Percentiles rank a stretch among this genome's conserved stretches.
phyloP scores from a whole-genome alignment of 2,797 vertebrate genomes.

The Schizopygopsis malacanthus region DNA sequence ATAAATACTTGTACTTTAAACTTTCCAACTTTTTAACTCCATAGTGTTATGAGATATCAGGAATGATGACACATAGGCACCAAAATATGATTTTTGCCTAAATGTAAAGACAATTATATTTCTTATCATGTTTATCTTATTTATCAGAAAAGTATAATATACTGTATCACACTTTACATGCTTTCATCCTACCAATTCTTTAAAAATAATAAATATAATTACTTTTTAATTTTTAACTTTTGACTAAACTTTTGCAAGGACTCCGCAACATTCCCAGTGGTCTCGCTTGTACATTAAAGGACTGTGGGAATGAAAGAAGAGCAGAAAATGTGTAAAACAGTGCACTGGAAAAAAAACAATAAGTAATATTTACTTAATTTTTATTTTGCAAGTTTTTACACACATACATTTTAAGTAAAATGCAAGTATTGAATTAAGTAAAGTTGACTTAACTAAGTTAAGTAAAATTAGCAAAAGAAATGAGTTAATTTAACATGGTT shows the following conservation, averaged over 20 bases:
- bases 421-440: too few species aligned
- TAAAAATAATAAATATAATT: not conserved
- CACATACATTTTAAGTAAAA: too few species aligned
- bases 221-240: not conserved
- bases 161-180: not conserved
- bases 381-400: too few species aligned
- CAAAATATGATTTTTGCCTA: not conserved
- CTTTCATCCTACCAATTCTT: not conserved
- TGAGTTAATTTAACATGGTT: too few species aligned
- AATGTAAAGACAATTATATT: not conserved
- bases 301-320: constrained; percentile 5
- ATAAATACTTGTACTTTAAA: constrained; percentile 6
- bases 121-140: not conserved
- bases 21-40: not conserved
- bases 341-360: not conserved
- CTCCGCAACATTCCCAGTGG: not conserved
- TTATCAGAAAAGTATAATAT: not conserved
- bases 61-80: not conserved
- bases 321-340: constrained; percentile 28
- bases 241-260: not conserved
- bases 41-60: not conserved
- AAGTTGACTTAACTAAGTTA: too few species aligned
- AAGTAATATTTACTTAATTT: too few species aligned
- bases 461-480: too few species aligned
- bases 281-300: not conserved